These are phyloP conservation scores for Rhinophrynus dorsalis DNA, from an alignment of 2,797 vertebrate species.

Conservation along the genomic window DNA sequence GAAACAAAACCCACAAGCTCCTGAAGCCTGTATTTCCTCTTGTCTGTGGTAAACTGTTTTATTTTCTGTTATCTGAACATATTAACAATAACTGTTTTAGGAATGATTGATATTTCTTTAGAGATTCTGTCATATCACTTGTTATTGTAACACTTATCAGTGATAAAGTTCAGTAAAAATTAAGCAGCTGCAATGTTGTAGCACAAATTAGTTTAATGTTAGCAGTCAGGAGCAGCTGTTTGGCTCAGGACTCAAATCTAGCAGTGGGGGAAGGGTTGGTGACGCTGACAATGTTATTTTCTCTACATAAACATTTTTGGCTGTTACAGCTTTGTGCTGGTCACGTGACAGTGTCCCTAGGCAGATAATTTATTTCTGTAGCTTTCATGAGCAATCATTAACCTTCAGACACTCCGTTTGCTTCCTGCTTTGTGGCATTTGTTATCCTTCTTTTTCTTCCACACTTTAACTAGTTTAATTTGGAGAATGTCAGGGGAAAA, in stretches of 20 bases:
- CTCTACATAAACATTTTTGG: constrained; percentile 82
- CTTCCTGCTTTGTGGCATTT: constrained; percentile 76
- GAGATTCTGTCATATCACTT: constrained; percentile 68
- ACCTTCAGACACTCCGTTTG: constrained; percentile 77
- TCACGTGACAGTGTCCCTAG: constrained; percentile 78
- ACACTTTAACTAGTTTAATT: constrained; percentile 78
- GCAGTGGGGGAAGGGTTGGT: constrained; percentile 69
- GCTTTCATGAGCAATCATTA: constrained; percentile 81
- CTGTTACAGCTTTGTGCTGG: constrained; percentile 81
- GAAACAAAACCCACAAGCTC: constrained; percentile 30
- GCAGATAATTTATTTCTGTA: constrained; percentile 82
- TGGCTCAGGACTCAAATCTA: constrained; percentile 71
- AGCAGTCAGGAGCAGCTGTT: constrained; percentile 84
- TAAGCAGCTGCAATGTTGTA: constrained; percentile 82
- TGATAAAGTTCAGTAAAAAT: constrained; percentile 80
- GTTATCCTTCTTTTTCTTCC: constrained; percentile 63
- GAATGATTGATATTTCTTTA: constrained; percentile 68
- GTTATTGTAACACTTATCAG: constrained; percentile 78
- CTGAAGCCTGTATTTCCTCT: constrained; percentile 10
- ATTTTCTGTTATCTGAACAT: constrained; percentile 51
- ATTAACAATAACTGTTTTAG: constrained; percentile 62
- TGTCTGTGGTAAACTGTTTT: constrained; percentile 28
- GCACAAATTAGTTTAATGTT: constrained; percentile 85
- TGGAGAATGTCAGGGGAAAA: constrained; percentile 74
- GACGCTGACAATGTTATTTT: constrained; percentile 78